Conservation (phyloP, 2,797 vertebrate genomes). For the Chaetodon trifasciatus region DNA sequence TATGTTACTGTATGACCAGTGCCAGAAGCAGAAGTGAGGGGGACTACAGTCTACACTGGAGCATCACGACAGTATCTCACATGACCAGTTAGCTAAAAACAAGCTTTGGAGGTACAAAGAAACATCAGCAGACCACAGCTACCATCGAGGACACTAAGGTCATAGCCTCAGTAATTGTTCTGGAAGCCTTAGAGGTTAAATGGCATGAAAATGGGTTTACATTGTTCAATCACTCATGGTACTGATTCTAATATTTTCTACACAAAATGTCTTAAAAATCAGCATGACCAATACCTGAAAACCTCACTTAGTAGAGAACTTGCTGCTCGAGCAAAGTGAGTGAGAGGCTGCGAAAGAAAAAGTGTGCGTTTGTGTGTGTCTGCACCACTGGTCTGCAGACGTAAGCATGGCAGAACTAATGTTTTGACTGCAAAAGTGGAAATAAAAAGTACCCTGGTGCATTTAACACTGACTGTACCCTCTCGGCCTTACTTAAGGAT, state of each 20-base stretch:
- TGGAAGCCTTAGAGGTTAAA: neutral
- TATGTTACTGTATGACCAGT: conserved; percentile 26
- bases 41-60: neutral
- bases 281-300: conserved; percentile 12
- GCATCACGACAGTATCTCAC: conserved; percentile 2
- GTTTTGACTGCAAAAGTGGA: conserved; percentile 23
- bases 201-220: neutral
- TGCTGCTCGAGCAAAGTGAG: neutral
- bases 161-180: neutral
- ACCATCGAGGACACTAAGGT: neutral
- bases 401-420: conserved; percentile 1
- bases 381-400: conserved; percentile 17
- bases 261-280: conserved; percentile 2
- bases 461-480: conserved; percentile 36
- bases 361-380: neutral
- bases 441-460: conserved; percentile 21
- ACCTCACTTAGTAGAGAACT: neutral
- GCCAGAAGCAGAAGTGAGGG: conserved; percentile 1
- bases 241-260: neutral
- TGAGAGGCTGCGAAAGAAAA: neutral
- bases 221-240: neutral
- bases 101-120: neutral
- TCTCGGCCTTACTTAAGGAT: conserved; percentile 16
- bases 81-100: neutral
- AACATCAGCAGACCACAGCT: neutral